phyloP scores from a whole-genome alignment of 2,797 vertebrate genomes.

The Kryptolebias ocellatus region DNA sequence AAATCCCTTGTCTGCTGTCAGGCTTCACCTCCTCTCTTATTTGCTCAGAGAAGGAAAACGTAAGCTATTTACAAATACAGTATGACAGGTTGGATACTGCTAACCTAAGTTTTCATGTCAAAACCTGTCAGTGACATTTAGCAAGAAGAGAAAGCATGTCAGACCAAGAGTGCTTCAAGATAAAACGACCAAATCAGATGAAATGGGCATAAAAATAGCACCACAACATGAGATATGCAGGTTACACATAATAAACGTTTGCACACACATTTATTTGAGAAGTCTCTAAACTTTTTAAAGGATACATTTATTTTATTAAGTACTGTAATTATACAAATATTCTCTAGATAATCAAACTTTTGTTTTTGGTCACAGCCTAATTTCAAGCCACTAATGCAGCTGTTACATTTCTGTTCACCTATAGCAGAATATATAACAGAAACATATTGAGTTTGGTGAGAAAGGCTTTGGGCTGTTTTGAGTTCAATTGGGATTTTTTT shows the following conservation, averaged over 20 bases:
- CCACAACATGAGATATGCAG: constrained; percentile 34
- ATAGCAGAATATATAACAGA: constrained; percentile 62
- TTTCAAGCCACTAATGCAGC: constrained; percentile 14
- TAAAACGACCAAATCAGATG: constrained; percentile 46
- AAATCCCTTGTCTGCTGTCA: constrained; percentile 78
- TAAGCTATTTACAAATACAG: constrained; percentile 84
- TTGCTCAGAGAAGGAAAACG: constrained; percentile 72
- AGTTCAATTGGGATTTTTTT: constrained; percentile 66
- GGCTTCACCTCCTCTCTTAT: constrained; percentile 72
- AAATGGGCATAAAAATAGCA: constrained; percentile 62
- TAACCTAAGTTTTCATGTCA: constrained; percentile 85
- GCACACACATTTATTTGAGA: not conserved
- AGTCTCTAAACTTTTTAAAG: constrained; percentile 13
- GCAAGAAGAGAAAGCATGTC: constrained; percentile 73
- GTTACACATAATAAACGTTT: no score
- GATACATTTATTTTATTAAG: not conserved
- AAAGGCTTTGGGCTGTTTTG: constrained; percentile 68
- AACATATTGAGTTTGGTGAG: constrained; percentile 65
- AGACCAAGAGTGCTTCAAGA: constrained; percentile 62
- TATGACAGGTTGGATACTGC: constrained; percentile 85
- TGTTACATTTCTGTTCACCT: constrained; percentile 51
- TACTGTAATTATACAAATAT: not conserved
- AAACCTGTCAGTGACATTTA: constrained; percentile 89
- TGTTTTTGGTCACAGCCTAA: constrained; percentile 1
- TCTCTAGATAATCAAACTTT: no score